phyloP scores from a whole-genome alignment of 2,113 vertebrate species.

The Trichechus manatus region DNA sequence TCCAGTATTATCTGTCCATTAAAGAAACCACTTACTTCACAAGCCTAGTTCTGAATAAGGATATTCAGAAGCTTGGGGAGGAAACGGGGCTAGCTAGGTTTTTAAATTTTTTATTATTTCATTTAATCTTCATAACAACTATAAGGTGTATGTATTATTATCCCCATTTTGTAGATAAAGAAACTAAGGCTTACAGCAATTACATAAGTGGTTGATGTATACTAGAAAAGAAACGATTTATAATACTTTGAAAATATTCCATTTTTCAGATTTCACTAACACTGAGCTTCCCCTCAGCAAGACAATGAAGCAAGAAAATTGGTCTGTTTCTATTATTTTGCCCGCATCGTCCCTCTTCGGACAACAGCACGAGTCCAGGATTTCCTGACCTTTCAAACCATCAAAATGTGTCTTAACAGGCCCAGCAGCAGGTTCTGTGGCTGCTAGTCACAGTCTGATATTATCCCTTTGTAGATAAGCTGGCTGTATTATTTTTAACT shows the following conservation, averaged over 20 bases:
- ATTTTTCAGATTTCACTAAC: not conserved
- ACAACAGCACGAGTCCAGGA: not conserved
- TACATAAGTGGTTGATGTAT: not conserved
- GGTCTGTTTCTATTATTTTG: not conserved
- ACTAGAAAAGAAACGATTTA: not conserved
- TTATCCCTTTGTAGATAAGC: not conserved
- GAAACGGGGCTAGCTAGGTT: not conserved
- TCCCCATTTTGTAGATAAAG: not conserved
- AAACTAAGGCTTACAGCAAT: not conserved
- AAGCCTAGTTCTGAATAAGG: not conserved
- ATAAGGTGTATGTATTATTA: not conserved
- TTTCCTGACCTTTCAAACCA: not conserved
- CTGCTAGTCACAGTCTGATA: too few species aligned
- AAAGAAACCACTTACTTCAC: not conserved
- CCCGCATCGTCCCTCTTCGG: not conserved
- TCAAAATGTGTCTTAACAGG: not conserved
- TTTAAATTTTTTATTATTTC: not conserved
- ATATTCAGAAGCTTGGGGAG: not conserved
- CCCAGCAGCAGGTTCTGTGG: not conserved
- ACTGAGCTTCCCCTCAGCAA: not conserved
- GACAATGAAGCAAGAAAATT: not conserved
- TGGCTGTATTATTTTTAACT: not conserved
- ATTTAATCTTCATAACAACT: not conserved
- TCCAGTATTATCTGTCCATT: not conserved
- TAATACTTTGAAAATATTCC: not conserved